A percentile compares a stretch with the other conserved stretches of the same genome.
Evolutionary conservation across 2,797 vertebrate species (phyloP).

Genomic region (Tangara arthus): DNA sequence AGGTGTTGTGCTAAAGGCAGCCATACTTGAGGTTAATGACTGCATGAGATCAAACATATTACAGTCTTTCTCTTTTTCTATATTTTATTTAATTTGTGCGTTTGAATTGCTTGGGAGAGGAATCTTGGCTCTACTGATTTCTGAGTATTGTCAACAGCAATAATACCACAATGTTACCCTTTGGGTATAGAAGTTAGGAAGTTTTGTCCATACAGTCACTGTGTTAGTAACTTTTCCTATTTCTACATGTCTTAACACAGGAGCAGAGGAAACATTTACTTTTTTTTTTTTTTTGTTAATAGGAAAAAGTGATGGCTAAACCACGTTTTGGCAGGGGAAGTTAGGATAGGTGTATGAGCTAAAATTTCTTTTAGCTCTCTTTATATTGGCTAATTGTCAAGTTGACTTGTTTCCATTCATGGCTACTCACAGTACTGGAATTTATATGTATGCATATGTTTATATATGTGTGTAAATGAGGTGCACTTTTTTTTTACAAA

Average conservation of each 20-base stretch:
- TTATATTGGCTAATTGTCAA: constrained; percentile 33
- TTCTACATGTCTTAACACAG: constrained; percentile 6
- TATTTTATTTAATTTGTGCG: background rate
- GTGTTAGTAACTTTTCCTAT: background rate
- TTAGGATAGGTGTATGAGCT: background rate
- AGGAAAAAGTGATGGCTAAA: constrained; percentile 55
- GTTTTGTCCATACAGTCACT: background rate
- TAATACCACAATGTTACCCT: background rate
- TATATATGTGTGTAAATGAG: rapidly evolving
- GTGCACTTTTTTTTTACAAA: background rate
- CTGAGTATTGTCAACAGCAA: background rate
- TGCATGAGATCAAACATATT: background rate
- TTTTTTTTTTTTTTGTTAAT: background rate
- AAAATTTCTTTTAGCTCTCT: constrained; percentile 6
- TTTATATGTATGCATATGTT: background rate
- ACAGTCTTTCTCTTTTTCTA: background rate
- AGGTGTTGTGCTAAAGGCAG: background rate
- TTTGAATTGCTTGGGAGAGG: background rate
- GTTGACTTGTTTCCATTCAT: background rate
- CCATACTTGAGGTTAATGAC: background rate
- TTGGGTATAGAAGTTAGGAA: background rate
- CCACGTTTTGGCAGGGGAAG: constrained; percentile 22
- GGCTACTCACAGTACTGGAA: background rate
- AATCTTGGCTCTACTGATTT: background rate
- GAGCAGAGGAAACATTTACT: constrained; percentile 37